Conservation (phyloP, 2,888 invertebrate genomes). For the Apantesis nais region DNA sequence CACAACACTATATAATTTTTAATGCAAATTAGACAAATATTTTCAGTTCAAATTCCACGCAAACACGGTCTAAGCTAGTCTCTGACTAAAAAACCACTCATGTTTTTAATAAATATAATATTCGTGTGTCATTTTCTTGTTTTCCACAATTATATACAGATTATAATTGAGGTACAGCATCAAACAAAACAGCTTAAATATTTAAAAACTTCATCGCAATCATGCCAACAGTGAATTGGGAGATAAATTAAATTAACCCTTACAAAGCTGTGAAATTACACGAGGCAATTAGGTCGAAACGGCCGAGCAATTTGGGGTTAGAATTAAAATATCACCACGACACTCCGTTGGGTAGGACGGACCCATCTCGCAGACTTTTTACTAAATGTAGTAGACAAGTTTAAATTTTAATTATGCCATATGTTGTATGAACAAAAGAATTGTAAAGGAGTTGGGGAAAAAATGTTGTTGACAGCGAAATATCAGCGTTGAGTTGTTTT, state of each 20-base stretch:
- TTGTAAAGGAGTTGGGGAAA: constrained; percentile 46
- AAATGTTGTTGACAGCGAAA: constrained; percentile 44
- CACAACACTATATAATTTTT: too few relatives aligned
- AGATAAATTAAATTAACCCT: constrained; percentile 72
- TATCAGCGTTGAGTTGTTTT: constrained; percentile 14
- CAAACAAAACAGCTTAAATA: constrained; percentile 34
- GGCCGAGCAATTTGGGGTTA: constrained; percentile 66
- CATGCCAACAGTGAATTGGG: constrained; percentile 56
- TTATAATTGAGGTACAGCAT: neutral
- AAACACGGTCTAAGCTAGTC: too few relatives aligned
- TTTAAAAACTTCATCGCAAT: constrained; percentile 47
- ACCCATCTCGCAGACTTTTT: constrained; percentile 48
- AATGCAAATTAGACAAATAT: too few relatives aligned
- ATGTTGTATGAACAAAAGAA: constrained; percentile 57
- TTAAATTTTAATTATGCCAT: constrained; percentile 66
- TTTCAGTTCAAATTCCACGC: too few relatives aligned
- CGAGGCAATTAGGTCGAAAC: constrained; percentile 68
- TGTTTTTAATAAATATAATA: too few relatives aligned
- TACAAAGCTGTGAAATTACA: constrained; percentile 70
- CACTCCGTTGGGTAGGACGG: constrained; percentile 44
- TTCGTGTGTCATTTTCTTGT: neutral
- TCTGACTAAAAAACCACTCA: neutral
- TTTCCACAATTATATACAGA: neutral
- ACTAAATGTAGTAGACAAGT: constrained; percentile 43
- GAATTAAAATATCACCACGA: constrained; percentile 68